Base-by-base conservation (phyloP, 2,888 invertebrate species). In the Cryptosula pallasiana region DNA sequence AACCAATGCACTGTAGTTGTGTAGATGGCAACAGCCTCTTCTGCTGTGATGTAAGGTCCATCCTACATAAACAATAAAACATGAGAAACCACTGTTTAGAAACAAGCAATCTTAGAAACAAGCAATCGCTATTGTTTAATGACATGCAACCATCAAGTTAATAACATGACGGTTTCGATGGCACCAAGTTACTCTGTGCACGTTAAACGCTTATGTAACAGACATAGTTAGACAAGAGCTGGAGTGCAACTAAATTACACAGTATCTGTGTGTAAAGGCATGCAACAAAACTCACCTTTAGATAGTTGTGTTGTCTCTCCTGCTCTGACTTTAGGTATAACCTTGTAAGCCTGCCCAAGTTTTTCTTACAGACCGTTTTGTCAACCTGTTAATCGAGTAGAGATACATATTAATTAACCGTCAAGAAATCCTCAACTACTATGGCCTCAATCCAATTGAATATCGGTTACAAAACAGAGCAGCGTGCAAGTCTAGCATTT, bases 1-100 rank as follows among this genome's bases (percentile, higher is more conserved):
- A 99, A 87, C 99, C 99, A 99, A 87, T 99, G 99, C 0, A 99
- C 99, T 0, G 98, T 98, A 0, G 98, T 99, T 0, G 99, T 99
- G 85, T 99, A 99, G 82, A 99, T 99, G 35, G 99, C 99, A 20
- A 99, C 98, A 27, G 99, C 99, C 88, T 99, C 99, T 85, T 99
- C 99, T 0, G 99, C 97, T 0, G 96, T 96, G 80, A 99, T 96
- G 87, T 99, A 99, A 0, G 99, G 99, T 71, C 99, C 99, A 85
- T 99, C 99, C 89, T 90, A 45, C 5, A 5, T 69, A 35, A 69
- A 20, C 5, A 29, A 13, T 25, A 13, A 58, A 58, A 54, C n/a
- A 20, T n/a, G n/a, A 54, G n/a, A 16, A n/a, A n/a, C n/a, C n/a
- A n/a, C n/a, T n/a, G n/a, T n/a, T n/a, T n/a, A n/a, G n/a, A n/a